phyloP scores from a whole-genome alignment of 1,140 invertebrate genomes.

The Sycobia sp. region DNA sequence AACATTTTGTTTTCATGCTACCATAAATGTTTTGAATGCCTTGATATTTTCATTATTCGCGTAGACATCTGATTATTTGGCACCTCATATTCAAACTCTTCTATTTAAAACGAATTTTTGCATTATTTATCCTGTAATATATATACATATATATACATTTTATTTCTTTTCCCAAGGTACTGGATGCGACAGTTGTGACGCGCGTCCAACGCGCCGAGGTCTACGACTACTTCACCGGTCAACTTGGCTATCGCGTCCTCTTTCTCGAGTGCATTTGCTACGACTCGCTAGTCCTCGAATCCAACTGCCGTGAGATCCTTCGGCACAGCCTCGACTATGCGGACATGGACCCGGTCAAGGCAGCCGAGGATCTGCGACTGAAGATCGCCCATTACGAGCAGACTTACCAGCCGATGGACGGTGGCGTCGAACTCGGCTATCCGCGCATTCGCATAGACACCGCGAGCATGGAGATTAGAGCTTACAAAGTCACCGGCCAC shows the following conservation, averaged over 20 bases:
- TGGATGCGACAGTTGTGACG: slow-evolving; percentile 93
- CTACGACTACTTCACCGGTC: slow-evolving; percentile 72
- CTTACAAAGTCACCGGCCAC: slow-evolving; percentile 69
- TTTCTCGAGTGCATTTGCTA: slow-evolving; percentile 94
- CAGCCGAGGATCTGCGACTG: slow-evolving; percentile 79
- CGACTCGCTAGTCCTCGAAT: slow-evolving; percentile 79
- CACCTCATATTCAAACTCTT: no score
- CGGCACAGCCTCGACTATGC: slow-evolving; percentile 89
- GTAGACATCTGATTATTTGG: no score
- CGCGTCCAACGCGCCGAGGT: slow-evolving; percentile 77
- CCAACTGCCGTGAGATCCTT: slow-evolving; percentile 89
- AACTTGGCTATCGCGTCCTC: slow-evolving; percentile 83
- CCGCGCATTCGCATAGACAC: slow-evolving; percentile 75
- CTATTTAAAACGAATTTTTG: no score
- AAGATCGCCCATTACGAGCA: slow-evolving; percentile 86
- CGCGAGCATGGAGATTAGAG: slow-evolving; percentile 66
- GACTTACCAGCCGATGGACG: slow-evolving; percentile 80
- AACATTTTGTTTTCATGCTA: no score
- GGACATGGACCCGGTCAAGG: slow-evolving; percentile 75
- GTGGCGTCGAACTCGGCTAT: slow-evolving; percentile 59
- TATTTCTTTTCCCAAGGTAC: no score
- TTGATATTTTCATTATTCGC: no score
- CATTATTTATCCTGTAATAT: no score
- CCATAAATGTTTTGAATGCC: no score
- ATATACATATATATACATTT: no score